Conservation (phyloP, 2,797 vertebrate genomes). For the Cyclura pinguis region DNA sequence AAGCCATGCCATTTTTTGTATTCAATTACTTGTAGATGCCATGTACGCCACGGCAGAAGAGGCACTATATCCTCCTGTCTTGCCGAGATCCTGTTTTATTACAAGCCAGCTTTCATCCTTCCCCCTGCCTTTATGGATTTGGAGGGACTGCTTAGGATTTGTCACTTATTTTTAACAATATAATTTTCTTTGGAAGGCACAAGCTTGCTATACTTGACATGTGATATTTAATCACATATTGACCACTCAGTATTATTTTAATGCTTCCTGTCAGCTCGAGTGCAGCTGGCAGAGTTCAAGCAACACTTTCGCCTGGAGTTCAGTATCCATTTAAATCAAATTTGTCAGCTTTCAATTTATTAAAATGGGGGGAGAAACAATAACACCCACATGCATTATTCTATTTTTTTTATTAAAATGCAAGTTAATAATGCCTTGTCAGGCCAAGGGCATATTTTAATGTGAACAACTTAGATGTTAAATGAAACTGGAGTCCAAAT, state of each 20-base stretch:
- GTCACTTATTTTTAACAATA: constrained; percentile 78
- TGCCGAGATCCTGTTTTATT: constrained; percentile 69
- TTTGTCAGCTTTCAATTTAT: constrained; percentile 77
- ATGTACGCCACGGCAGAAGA: constrained; percentile 37
- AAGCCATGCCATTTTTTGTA: constrained; percentile 69
- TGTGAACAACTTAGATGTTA: constrained; percentile 69
- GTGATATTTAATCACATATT: constrained; percentile 73
- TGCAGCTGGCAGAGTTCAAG: constrained; percentile 74
- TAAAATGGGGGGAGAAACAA: constrained; percentile 44
- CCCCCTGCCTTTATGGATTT: constrained; percentile 69
- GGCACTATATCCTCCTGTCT: constrained; percentile 52
- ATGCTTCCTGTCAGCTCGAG: constrained; percentile 74
- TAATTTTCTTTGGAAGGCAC: constrained; percentile 73
- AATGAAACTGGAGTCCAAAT: constrained; percentile 64
- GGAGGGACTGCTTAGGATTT: constrained; percentile 71
- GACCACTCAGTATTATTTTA: constrained; percentile 73
- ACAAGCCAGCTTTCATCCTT: constrained; percentile 65
- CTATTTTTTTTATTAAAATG: constrained; percentile 73
- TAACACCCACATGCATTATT: constrained; percentile 6
- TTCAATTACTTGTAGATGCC: constrained; percentile 73
- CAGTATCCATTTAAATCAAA: constrained; percentile 75
- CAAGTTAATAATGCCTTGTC: constrained; percentile 76
- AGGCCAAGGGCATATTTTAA: constrained; percentile 70
- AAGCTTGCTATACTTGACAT: constrained; percentile 68
- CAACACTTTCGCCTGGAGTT: constrained; percentile 76